Evolutionary conservation across 92 coral and sea anemone genomes (phyloP).

Genomic region (Chrysogorgia sp.): DNA sequence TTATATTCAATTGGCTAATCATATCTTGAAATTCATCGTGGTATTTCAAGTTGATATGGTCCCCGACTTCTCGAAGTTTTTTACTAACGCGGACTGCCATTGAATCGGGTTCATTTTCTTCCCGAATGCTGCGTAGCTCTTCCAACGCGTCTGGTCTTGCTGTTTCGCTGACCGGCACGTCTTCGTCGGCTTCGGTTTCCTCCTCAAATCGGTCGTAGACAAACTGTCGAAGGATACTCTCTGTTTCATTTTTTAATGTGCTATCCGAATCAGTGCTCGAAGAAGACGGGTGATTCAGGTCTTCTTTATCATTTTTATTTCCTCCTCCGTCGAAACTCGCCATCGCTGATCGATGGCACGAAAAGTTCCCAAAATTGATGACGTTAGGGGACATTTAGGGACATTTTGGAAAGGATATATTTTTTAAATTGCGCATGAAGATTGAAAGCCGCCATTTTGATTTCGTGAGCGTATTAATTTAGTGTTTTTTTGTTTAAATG

Average conservation of each 20-base stretch:
- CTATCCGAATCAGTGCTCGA: conserved; percentile 13
- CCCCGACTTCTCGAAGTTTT: conserved; percentile 95
- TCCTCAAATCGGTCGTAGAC: conserved; percentile 90
- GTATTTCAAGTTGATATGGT: conserved; percentile 89
- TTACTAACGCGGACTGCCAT: conserved; percentile 79
- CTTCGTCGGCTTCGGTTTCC: conserved; percentile 73
- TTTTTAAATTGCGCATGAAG: too few relatives aligned
- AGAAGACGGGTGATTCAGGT: background rate
- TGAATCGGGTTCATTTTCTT: conserved; percentile 63
- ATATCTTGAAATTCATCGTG: conserved; percentile 94
- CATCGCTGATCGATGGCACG: conserved; percentile 1
- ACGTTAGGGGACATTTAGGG: conserved; percentile 1
- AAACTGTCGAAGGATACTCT: conserved; percentile 85
- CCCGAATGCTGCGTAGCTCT: conserved; percentile 89
- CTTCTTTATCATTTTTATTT: background rate
- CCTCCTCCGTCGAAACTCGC: conserved; percentile 43
- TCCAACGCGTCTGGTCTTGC: conserved; percentile 99
- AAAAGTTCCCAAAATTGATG: background rate
- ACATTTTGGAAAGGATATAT: background rate
- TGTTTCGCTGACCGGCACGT: conserved; percentile 58
- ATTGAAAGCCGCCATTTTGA: conserved; percentile 18
- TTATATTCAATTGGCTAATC: conserved; percentile 83
- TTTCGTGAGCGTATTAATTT: background rate
- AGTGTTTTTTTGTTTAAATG: background rate
- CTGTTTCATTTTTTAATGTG: conserved; percentile 67